These are phyloP conservation scores for Nemotelus nigrinus DNA, from an alignment of 2,888 invertebrate genomes.

Conservation along the genomic window DNA sequence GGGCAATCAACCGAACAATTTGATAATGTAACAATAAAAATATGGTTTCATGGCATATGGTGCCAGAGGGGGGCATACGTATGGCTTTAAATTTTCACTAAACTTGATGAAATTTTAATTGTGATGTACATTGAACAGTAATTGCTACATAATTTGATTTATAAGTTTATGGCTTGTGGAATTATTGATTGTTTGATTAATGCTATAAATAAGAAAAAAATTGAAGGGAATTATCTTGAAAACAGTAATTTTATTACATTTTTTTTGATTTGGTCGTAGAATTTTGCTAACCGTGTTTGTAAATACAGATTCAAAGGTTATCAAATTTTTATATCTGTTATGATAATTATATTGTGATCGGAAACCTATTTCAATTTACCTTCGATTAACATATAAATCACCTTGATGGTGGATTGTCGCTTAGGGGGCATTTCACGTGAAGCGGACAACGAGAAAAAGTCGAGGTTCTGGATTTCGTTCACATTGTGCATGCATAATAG, in stretches of 20 bases:
- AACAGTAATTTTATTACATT: constrained; percentile 18
- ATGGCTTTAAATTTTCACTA: constrained; percentile 28
- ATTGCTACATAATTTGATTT: constrained; percentile 43
- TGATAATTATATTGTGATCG: too few species aligned
- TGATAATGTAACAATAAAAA: constrained; percentile 10
- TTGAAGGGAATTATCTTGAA: not conserved
- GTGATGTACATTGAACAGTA: constrained; percentile 36
- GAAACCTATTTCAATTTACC: too few species aligned
- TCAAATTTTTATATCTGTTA: too few species aligned
- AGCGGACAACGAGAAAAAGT: too few species aligned
- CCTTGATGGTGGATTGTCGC: too few species aligned
- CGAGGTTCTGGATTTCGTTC: too few species aligned
- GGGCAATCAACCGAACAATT: not conserved
- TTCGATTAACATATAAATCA: too few species aligned
- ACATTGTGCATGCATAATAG: too few species aligned
- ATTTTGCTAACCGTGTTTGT: too few species aligned
- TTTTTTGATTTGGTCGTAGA: not conserved
- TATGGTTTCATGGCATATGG: not conserved
- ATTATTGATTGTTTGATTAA: not conserved
- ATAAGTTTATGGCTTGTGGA: not conserved
- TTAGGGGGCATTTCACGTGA: too few species aligned
- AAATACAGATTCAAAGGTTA: too few species aligned
- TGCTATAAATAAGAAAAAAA: constrained; percentile 17
- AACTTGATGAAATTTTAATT: constrained; percentile 41
- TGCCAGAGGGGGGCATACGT: not conserved